phyloP scores from a whole-genome alignment of 1,140 invertebrate species.

The Drosophila bocqueti region DNA sequence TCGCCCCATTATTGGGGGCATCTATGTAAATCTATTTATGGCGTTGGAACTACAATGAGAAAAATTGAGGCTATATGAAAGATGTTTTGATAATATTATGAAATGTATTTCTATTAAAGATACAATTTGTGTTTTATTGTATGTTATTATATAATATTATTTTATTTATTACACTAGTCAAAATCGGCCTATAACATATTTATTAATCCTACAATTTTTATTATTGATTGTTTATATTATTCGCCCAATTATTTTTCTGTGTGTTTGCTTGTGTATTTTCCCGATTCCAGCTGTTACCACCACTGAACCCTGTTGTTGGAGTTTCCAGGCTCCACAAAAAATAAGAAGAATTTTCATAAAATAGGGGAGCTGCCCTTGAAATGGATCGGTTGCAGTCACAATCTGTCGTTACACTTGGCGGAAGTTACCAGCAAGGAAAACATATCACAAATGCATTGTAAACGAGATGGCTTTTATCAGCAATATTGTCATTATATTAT shows the following conservation, averaged over 20 bases:
- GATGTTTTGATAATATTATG: too few species aligned
- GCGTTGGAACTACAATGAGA: constrained; percentile 4
- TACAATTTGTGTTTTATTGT: too few species aligned
- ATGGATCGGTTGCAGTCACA: constrained; percentile 17
- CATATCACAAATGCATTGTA: constrained; percentile 34
- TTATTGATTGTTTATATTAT: neutral
- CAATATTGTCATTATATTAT: constrained; percentile 19
- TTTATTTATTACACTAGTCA: too few species aligned
- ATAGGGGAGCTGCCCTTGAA: constrained; percentile 42
- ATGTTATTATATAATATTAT: too few species aligned
- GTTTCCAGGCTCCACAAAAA: constrained; percentile 8
- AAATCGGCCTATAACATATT: too few species aligned
- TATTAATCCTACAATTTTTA: too few species aligned
- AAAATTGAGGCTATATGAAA: neutral
- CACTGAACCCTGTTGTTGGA: neutral
- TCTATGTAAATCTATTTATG: constrained; percentile 46
- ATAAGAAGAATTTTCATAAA: neutral
- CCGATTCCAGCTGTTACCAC: neutral
- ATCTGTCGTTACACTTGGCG: constrained; percentile 59
- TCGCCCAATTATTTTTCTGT: neutral
- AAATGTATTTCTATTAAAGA: neutral
- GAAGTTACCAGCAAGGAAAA: constrained; percentile 52
- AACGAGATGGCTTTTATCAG: constrained; percentile 53
- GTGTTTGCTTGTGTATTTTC: neutral
- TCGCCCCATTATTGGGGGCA: constrained; percentile 32